phyloP scores from a whole-genome alignment of 2,888 invertebrate genomes.

The Deilephila elpenor region DNA sequence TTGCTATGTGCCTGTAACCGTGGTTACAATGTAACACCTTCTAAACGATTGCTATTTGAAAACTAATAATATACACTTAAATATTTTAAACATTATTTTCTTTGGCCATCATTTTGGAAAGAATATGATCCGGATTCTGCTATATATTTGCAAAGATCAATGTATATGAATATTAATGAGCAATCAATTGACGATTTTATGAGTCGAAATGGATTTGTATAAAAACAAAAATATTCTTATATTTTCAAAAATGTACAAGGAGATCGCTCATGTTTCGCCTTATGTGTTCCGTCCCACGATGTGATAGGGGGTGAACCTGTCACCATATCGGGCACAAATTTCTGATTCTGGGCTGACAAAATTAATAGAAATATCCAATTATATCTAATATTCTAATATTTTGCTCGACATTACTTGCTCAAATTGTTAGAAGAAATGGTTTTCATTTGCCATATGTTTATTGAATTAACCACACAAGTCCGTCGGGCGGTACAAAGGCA shows the following conservation, averaged over 20 bases:
- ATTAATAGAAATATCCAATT: too few relatives aligned
- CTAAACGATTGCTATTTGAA: background rate
- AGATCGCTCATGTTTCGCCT: too few relatives aligned
- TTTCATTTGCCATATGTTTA: conserved; percentile 8
- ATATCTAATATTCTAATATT: background rate
- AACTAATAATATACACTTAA: background rate
- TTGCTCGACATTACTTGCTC: background rate
- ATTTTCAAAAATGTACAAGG: background rate
- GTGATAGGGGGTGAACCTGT: too few relatives aligned
- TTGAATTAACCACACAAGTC: conserved; percentile 9
- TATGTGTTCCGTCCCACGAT: too few relatives aligned
- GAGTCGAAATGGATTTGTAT: background rate
- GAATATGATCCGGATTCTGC: background rate
- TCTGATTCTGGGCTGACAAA: too few relatives aligned
- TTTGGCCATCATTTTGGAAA: background rate
- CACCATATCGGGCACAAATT: too few relatives aligned
- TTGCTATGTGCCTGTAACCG: conserved; percentile 35
- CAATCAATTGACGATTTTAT: background rate
- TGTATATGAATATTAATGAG: background rate
- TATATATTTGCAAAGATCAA: background rate
- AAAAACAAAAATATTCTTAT: background rate
- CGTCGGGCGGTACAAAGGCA: background rate
- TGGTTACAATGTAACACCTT: background rate
- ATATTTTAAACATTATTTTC: background rate
- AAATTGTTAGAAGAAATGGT: background rate